Evolutionary conservation across 2,888 invertebrate genomes (phyloP), one percentile per base, ranked within the genome.

Genomic region (Dyspetes luteomarginatus): DNA sequence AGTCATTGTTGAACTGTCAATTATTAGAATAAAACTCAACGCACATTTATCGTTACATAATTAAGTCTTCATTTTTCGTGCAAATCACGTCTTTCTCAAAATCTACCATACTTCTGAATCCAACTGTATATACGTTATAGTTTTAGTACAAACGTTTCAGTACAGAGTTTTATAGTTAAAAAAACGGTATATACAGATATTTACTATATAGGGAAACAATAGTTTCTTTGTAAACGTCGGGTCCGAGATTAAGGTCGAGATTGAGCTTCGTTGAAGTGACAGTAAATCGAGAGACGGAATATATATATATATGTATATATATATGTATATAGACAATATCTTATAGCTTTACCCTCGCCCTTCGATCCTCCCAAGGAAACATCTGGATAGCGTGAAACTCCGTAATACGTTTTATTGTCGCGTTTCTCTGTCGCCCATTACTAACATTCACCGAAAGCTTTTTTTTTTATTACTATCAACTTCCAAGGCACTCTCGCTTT

Each of bases 231-330:
- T 62, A 26, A 62, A 45, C 62, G 69, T 52, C 52, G 45, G 55
- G n/a, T 26, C 48, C 43, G 69, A 79, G 79, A 79, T 79, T 65
- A 43, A 71, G 69, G 58, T 30, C 60, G 64, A 26, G 79, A 79
- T 79, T 75, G 36, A 65, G 58, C 45, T 75, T 64, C 69, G 48
- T 58, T 50, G 65, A 64, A 69, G 43, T 52, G 56, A 64, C 62
- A 68, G 41, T 24, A 15, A 52, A 69, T 62, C 62, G 68, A 52
- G 15, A 52, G 45, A 48, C 15, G 9, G 30, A 45, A 45, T n/a
- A 60, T 22, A 12, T 50, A 43, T 43, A 43, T 2, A n/a, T 45
- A 9, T 17, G 17, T 26, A n/a, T 26, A 3, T 19, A 15, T n/a
- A 7, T 50, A 0, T 36, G 36, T 36, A 9, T 36, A 36, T 12